A percentile compares a stretch with the other conserved stretches of the same genome.
phyloP scores from a whole-genome alignment of 2,888 invertebrate genomes.

The Drosophila rellima region DNA sequence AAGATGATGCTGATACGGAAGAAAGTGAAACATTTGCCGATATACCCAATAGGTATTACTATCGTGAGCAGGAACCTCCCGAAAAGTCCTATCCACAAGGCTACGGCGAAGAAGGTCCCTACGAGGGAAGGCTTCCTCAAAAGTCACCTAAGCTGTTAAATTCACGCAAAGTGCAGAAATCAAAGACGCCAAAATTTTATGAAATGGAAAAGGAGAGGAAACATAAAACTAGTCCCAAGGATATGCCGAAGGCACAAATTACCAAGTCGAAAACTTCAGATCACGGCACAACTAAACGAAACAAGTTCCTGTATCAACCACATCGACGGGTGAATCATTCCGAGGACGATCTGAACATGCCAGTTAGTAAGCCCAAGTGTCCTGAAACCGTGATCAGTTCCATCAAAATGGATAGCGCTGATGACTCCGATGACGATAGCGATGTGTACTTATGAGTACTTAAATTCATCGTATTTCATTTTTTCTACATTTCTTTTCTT shows the following conservation, averaged over 20 bases:
- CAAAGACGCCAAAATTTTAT: slow-evolving; percentile 3
- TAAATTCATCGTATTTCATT: slow-evolving; percentile 2
- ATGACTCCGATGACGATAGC: slow-evolving; percentile 25
- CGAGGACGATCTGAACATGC: slow-evolving; percentile 8
- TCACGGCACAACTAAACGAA: slow-evolving; percentile 6
- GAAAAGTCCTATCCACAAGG: slow-evolving; percentile 46
- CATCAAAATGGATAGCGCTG: slow-evolving; percentile 32
- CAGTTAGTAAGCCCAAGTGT: slow-evolving; percentile 39
- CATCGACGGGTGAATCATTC: slow-evolving; percentile 3
- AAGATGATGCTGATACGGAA: slow-evolving; percentile 9
- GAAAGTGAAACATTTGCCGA: slow-evolving; percentile 46
- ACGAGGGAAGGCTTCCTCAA: slow-evolving; percentile 1
- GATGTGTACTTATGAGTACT: slow-evolving; percentile 23
- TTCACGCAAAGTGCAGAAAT: background rate
- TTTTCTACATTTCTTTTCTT: too few relatives aligned
- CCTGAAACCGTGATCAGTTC: slow-evolving; percentile 57
- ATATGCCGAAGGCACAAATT: background rate
- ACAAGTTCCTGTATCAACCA: slow-evolving; percentile 11
- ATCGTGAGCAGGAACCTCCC: slow-evolving; percentile 50
- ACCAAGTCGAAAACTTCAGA: background rate
- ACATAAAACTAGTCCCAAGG: background rate
- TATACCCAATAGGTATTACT: slow-evolving; percentile 65
- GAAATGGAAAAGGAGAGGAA: slow-evolving; percentile 10
- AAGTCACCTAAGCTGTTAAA: background rate
- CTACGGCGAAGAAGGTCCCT: slow-evolving; percentile 64